A percentile compares a stretch with the other conserved stretches of the same genome.
Evolutionary conservation across 2,888 invertebrate genomes (phyloP).

Genomic region (Eustalomyia histrio): DNA sequence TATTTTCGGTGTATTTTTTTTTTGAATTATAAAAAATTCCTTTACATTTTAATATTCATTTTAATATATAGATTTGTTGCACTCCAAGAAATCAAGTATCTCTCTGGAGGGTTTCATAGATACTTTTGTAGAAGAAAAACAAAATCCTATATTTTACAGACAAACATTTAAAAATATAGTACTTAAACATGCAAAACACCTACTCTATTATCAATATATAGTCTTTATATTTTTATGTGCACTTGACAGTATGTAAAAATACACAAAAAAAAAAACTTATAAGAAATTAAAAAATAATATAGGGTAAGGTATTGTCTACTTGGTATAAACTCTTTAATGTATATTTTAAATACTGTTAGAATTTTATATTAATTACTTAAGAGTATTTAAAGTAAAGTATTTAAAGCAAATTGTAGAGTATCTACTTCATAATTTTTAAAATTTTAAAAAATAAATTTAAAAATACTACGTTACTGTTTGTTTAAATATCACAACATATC

Average conservation of each 20-base stretch:
- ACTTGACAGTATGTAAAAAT: slow-evolving; percentile 26
- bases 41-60: slow-evolving; percentile 57
- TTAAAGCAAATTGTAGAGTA: no score
- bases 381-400: no score
- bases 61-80: neutral
- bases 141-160: slow-evolving; percentile 25
- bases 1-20: neutral
- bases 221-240: slow-evolving; percentile 17
- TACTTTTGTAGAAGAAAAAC: slow-evolving; percentile 18
- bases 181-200: slow-evolving; percentile 56
- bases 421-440: no score
- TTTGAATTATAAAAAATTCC: slow-evolving; percentile 60
- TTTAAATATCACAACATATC: no score
- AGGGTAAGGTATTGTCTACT: no score
- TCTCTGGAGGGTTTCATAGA: neutral
- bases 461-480: no score
- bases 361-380: no score
- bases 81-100: slow-evolving; percentile 23
- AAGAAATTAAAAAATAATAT: neutral
- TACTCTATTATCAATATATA: slow-evolving; percentile 44
- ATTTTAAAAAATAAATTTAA: no score
- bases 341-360: no score
- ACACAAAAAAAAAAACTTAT: neutral
- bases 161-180: slow-evolving; percentile 2
- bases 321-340: no score